Percentiles rank a stretch among this genome's conserved stretches.
Evolutionary conservation across 2,797 vertebrate species (phyloP).

Genomic region (Gymnocypris eckloni): DNA sequence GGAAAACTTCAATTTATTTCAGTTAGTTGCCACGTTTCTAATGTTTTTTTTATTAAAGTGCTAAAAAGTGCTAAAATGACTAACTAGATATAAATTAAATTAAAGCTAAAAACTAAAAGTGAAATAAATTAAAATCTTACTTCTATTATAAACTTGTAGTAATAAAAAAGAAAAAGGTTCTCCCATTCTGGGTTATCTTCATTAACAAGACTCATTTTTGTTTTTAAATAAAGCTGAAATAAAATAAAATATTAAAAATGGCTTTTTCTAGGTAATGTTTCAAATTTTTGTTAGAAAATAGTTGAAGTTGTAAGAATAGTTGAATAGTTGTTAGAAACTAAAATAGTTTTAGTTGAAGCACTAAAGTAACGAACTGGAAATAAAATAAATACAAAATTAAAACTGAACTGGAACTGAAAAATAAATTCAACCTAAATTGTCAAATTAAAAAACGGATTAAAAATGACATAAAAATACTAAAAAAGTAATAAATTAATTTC

Average conservation of each 20-base stretch:
- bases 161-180: not conserved
- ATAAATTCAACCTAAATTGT: too few species aligned
- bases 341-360: not conserved
- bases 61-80: not conserved
- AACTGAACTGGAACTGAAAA: too few species aligned
- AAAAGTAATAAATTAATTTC: too few species aligned
- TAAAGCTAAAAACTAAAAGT: not conserved
- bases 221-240: not conserved
- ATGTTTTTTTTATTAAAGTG: too few species aligned
- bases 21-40: too few species aligned
- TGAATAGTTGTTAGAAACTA: too few species aligned
- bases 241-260: not conserved
- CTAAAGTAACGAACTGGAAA: not conserved
- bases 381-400: not conserved
- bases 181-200: not conserved
- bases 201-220: not conserved
- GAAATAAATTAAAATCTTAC: not conserved
- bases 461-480: not conserved
- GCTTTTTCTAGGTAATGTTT: not conserved
- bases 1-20: too few species aligned
- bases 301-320: too few species aligned
- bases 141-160: not conserved
- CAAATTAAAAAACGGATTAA: not conserved
- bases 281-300: not conserved
- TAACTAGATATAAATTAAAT: not conserved